Evolutionary conservation across 2,797 vertebrate genomes (phyloP).

Genomic region (Paramormyrops hopkinsi): DNA sequence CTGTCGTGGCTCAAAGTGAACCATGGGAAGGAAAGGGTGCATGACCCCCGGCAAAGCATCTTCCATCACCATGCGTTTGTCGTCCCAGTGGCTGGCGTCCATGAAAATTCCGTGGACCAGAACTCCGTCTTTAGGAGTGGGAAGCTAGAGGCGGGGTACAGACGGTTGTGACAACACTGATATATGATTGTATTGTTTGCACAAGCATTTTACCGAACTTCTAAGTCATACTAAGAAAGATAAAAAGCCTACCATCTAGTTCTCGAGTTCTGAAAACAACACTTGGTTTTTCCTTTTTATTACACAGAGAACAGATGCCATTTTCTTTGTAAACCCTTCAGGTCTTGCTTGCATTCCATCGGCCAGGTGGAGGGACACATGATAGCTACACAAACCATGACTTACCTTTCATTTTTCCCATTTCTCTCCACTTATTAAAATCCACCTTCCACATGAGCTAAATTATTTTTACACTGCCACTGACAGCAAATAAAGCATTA

Average conservation of each 20-base stretch:
- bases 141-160: conserved; percentile 53
- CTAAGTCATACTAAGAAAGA: neutral
- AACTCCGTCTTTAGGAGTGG: conserved; percentile 60
- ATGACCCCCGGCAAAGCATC: conserved; percentile 63
- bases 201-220: neutral
- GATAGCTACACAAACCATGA: neutral
- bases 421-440: neutral
- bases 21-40: conserved; percentile 63
- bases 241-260: neutral
- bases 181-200: neutral
- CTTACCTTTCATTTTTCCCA: neutral
- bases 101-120: conserved; percentile 74
- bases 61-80: conserved; percentile 63
- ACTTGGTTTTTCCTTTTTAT: neutral
- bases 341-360: neutral
- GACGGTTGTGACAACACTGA: neutral
- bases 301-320: neutral
- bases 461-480: neutral
- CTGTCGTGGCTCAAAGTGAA: conserved; percentile 77
- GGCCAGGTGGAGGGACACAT: neutral
- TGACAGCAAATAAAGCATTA: neutral
- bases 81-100: conserved; percentile 68
- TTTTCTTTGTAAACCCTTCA: neutral
- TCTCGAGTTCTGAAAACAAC: neutral
- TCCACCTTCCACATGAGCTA: neutral